phyloP scores from a whole-genome alignment of 2,113 vertebrate species.

The Mixornis gularis region DNA sequence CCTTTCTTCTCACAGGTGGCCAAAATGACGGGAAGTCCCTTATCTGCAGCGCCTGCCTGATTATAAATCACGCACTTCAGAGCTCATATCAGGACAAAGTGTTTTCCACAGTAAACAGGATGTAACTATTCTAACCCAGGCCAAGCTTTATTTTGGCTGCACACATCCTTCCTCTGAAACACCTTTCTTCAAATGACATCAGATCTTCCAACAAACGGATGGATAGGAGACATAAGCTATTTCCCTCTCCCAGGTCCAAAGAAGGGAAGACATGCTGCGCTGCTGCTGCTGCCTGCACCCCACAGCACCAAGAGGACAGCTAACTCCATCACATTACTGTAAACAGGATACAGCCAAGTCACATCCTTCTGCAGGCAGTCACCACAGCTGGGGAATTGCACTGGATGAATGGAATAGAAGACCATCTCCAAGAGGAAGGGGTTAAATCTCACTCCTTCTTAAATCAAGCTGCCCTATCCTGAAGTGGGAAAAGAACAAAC shows the following conservation, averaged over 20 bases:
- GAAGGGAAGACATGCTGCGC: background rate
- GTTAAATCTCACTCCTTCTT: background rate
- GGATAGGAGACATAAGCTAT: background rate
- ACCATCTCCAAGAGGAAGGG: background rate
- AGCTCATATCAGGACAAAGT: background rate
- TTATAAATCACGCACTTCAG: background rate
- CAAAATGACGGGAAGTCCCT: background rate
- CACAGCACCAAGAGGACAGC: background rate
- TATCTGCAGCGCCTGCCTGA: background rate
- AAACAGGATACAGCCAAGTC: constrained; percentile 41
- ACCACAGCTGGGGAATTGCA: background rate
- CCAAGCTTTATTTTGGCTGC: background rate
- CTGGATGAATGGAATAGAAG: background rate
- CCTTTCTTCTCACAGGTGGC: constrained; percentile 5
- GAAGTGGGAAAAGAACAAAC: background rate
- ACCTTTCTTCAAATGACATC: constrained; percentile 39
- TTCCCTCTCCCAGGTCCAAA: background rate
- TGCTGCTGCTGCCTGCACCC: background rate
- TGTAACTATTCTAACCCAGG: background rate
- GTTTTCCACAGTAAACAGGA: constrained; percentile 55
- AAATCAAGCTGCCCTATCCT: background rate
- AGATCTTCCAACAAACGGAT: background rate
- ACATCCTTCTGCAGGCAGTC: background rate
- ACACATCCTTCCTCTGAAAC: constrained; percentile 43
- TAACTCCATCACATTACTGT: background rate